Evolutionary conservation across 64 coral and sea anemone genomes (phyloP), one percentile per base, ranked within the genome.

Genomic region (Stichodactyla helianthus): DNA sequence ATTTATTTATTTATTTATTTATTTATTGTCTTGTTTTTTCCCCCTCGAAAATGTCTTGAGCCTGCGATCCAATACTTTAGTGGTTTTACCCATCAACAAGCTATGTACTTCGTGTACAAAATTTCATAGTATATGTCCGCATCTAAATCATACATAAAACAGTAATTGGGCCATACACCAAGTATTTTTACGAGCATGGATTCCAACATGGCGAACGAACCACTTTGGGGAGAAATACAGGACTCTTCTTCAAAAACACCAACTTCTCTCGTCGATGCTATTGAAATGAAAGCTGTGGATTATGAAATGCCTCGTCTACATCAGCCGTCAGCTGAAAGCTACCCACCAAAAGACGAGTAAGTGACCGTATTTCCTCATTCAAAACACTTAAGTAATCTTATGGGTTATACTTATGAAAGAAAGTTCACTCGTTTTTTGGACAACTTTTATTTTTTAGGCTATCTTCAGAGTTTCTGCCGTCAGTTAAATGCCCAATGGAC

Each of bases 291-390:
- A 84, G 84, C 94, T 50, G 94, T 92, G 17, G 94, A 89, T 4
- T 96, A 88, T 82, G 94, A 93, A 88, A 52, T 96, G 12, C 91
- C 94, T 68, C 88, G 91, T 50, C 84, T 96, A 63, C 94, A 96
- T 61, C 94, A 96, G 35, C 94, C 94, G 15, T 96, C 94, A 1
- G 27, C 88, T 4, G 80, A 77, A 59, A 87, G 85, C 23, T 92
- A 80, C 51, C 94, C 94, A 35, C 94, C 94, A 4, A 93, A 89
- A 79, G 94, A 96, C 51, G 94, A 96, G 94, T 96, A 80, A 90
- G 90, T 84, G 53, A 71, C 5, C 1, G 15, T 91, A 26, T 80
- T 23, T 55, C 67, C n/a, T 28, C 6, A 10, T 5, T 53, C 57
- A 4, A 62, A 28, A 65, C 65, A 50, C 12, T 2, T 13, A 79